Percentiles rank a stretch among this genome's conserved stretches.
Conservation (phyloP, 2,797 vertebrate genomes). For the Bufotes viridis region DNA sequence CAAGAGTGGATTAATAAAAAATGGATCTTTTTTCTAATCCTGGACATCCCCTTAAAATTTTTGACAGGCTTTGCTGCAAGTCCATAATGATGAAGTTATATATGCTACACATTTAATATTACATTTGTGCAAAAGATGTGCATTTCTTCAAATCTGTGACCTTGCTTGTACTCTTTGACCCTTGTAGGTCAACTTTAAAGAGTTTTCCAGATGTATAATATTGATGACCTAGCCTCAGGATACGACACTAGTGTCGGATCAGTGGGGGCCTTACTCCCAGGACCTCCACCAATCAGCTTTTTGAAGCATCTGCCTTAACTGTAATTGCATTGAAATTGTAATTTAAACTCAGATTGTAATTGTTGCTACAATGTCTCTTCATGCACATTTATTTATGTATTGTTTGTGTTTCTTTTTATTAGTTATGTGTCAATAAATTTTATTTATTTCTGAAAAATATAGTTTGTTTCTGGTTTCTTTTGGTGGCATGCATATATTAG, state of each 20-base stretch:
- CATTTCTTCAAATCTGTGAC: not conserved
- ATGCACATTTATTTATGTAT: constrained; percentile 37
- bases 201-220: too few relatives aligned
- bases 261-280: too few relatives aligned
- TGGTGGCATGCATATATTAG: not conserved
- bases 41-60: not conserved
- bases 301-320: constrained; percentile 3
- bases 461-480: not conserved
- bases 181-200: not conserved
- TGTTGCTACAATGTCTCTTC: not conserved
- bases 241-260: too few relatives aligned
- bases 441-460: constrained; percentile 40
- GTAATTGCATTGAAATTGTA: not conserved
- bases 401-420: not conserved
- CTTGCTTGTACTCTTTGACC: not conserved
- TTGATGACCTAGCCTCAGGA: not conserved
- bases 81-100: not conserved
- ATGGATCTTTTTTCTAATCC: too few relatives aligned
- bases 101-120: not conserved
- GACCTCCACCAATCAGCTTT: too few relatives aligned
- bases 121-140: not conserved
- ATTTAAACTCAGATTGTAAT: not conserved
- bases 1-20: too few relatives aligned
- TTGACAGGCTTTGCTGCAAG: not conserved
- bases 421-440: constrained; percentile 32